Conservation (phyloP, 2,888 invertebrate genomes). For the Siphonodentalium dalli region DNA sequence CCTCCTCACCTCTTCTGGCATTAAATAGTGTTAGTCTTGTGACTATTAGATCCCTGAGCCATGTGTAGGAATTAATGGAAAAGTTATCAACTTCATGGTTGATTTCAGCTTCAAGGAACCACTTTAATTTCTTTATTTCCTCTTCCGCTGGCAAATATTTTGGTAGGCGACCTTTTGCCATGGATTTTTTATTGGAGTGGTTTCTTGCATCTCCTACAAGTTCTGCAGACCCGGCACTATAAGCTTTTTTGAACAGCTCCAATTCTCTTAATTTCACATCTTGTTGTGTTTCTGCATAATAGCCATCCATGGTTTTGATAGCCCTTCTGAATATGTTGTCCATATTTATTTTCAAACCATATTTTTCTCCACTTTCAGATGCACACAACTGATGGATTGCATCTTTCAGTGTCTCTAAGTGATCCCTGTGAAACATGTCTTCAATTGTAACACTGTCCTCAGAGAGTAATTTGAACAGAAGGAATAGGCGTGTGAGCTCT, state of each 20-base stretch:
- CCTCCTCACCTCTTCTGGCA: conserved; percentile 28
- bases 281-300: conserved; percentile 11
- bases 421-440: conserved; percentile 11
- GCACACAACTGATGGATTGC: conserved; percentile 6
- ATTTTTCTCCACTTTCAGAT: conserved; percentile 7
- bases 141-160: conserved; percentile 14
- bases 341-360: conserved; percentile 15
- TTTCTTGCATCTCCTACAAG: conserved; percentile 13
- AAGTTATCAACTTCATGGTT: conserved; percentile 1
- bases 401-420: conserved; percentile 4
- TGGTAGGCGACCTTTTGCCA: conserved; percentile 16
- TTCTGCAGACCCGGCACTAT: conserved; percentile 2
- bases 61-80: conserved; percentile 11
- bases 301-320: conserved; percentile 10
- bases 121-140: conserved; percentile 10
- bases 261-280: conserved; percentile 12
- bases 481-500: neutral
- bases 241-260: conserved; percentile 12
- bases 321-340: conserved; percentile 8
- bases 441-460: neutral
- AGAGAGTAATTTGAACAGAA: neutral
- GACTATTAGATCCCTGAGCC: conserved; percentile 26
- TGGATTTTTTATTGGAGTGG: conserved; percentile 4
- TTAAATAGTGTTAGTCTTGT: conserved; percentile 24
- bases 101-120: conserved; percentile 15